A percentile compares a stretch with the other conserved stretches of the same genome.
Conservation (phyloP, 2,888 invertebrate species). For the Lycophotia porphyrea region DNA sequence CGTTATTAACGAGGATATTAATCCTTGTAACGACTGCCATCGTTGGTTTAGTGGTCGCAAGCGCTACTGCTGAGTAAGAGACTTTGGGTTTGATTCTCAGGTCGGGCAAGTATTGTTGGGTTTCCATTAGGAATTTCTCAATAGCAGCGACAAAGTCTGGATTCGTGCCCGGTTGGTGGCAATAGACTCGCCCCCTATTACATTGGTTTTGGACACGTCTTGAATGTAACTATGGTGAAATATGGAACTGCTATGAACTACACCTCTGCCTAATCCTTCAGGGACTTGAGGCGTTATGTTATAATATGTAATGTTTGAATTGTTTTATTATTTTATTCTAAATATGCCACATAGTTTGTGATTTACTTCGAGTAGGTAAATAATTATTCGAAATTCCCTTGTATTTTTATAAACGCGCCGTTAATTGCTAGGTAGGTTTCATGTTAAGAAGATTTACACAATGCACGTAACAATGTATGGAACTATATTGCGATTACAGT, state of each 20-base stretch:
- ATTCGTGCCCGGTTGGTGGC: not conserved
- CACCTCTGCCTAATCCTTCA: not conserved
- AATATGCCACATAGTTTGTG: not conserved
- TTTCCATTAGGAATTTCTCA: not conserved
- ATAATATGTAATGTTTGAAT: not conserved
- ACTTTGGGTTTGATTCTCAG: not conserved
- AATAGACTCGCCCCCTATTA: not conserved
- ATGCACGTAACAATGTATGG: not conserved
- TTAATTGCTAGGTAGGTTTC: not conserved
- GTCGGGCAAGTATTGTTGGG: not conserved
- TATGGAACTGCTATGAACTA: too few relatives aligned
- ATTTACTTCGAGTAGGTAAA: too few relatives aligned
- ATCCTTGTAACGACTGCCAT: not conserved
- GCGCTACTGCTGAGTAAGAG: not conserved
- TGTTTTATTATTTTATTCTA: too few relatives aligned
- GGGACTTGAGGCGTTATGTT: not conserved
- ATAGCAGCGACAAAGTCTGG: not conserved
- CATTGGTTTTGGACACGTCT: too few relatives aligned
- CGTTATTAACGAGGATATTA: too few relatives aligned
- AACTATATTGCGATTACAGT: not conserved
- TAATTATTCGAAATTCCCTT: not conserved
- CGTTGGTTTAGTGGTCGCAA: not conserved
- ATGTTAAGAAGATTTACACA: not conserved
- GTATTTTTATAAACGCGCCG: not conserved
- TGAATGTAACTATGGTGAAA: too few relatives aligned